Conservation (phyloP, 2,888 invertebrate species). For the Palloptera scutellata region DNA sequence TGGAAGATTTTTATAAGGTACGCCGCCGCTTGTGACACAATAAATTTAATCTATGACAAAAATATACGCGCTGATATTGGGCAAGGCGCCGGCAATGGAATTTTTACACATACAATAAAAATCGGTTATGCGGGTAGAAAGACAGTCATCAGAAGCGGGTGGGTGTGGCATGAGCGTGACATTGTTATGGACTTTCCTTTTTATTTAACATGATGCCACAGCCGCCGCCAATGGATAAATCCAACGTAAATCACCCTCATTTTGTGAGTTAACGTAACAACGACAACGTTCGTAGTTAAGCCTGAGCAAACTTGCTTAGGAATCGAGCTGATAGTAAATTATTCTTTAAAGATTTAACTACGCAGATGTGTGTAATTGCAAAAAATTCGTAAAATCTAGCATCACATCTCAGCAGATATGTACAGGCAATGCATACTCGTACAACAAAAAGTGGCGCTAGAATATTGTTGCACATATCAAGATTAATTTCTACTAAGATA, state of each 20-base stretch:
- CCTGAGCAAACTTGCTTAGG: constrained; percentile 2
- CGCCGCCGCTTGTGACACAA: background rate
- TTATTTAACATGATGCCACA: constrained; percentile 1
- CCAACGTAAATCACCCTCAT: constrained; percentile 42
- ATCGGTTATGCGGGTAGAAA: background rate
- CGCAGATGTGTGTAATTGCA: constrained; percentile 31
- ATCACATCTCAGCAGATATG: no score
- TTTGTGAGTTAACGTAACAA: constrained; percentile 1
- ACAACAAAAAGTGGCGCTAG: background rate
- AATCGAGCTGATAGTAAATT: constrained; percentile 46
- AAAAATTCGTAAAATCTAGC: background rate
- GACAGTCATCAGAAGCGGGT: background rate
- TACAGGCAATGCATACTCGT: background rate
- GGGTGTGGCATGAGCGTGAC: background rate
- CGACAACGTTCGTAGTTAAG: background rate
- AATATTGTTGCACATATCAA: constrained; percentile 37
- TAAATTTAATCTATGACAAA: constrained; percentile 4
- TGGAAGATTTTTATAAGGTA: background rate
- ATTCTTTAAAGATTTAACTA: constrained; percentile 56
- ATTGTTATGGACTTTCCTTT: background rate
- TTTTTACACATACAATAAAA: background rate
- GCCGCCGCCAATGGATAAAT: no score
- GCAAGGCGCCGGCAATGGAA: background rate
- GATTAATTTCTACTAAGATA: constrained; percentile 42
- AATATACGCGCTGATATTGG: background rate